Percentiles rank a stretch among this genome's conserved stretches.
Conservation (phyloP, 2,888 invertebrate species). For the Rugalucina vietnamica region DNA sequence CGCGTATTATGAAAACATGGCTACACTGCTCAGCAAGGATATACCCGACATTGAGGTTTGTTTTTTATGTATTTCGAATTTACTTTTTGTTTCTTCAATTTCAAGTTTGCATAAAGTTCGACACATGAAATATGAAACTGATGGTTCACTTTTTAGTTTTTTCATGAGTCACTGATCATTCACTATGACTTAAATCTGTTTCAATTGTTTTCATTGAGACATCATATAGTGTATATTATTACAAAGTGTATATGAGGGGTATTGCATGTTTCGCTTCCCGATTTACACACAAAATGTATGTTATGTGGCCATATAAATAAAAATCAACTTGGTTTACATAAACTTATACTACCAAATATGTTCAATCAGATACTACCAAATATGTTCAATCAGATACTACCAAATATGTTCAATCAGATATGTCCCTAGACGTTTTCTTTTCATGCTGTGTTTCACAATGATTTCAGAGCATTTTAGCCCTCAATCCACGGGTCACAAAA, state of each 20-base stretch:
- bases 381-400: neutral
- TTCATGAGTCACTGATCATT: too few species aligned
- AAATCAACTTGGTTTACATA: neutral
- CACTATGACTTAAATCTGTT: too few species aligned
- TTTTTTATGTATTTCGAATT: neutral
- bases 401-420: neutral
- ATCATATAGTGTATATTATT: too few species aligned
- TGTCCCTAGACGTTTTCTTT: neutral
- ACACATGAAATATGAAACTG: neutral
- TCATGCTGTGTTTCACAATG: neutral
- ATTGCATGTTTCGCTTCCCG: too few species aligned
- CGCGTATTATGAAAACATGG: neutral
- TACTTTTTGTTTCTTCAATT: neutral
- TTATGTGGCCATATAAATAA: neutral
- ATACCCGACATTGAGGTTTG: slow-evolving; percentile 69
- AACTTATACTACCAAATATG: neutral
- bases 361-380: neutral
- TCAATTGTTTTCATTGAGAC: neutral
- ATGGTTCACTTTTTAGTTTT: neutral
- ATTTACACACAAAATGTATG: neutral
- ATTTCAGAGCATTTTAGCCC: slow-evolving; percentile 91
- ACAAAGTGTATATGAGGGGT: too few species aligned
- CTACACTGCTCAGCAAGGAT: slow-evolving; percentile 61
- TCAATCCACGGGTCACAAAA: slow-evolving; percentile 93
- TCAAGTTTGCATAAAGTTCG: neutral